Conservation (phyloP, 2,113 vertebrate species). For the Mobula hypostoma region DNA sequence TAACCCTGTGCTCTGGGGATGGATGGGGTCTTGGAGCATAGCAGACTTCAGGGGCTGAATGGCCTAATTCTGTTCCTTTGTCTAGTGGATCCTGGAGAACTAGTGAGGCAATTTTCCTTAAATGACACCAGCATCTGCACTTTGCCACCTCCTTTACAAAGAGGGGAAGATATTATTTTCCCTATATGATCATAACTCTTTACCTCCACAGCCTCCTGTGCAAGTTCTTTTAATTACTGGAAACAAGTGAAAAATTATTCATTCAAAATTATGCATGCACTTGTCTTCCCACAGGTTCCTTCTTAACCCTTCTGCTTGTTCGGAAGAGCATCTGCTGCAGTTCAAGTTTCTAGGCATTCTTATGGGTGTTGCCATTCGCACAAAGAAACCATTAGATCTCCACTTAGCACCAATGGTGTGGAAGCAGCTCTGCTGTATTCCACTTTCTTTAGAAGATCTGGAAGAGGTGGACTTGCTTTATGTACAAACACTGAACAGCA, state of each 20-base stretch:
- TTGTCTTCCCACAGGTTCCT: conserved; percentile 60
- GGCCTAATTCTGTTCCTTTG: too few relatives aligned
- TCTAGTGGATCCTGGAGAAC: neutral
- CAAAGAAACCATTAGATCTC: conserved; percentile 76
- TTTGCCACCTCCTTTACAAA: neutral
- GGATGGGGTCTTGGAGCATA: too few relatives aligned
- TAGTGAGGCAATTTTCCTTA: neutral
- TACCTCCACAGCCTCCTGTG: too few relatives aligned
- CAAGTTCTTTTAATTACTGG: neutral
- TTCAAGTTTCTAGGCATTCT: conserved; percentile 78
- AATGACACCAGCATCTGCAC: neutral
- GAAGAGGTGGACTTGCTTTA: conserved; percentile 78
- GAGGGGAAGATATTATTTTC: neutral
- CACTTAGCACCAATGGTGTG: conserved; percentile 75
- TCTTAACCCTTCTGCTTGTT: conserved; percentile 70
- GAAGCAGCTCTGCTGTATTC: conserved; percentile 79
- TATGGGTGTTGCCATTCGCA: conserved; percentile 80
- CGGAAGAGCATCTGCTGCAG: conserved; percentile 73
- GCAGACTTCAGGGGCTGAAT: too few relatives aligned
- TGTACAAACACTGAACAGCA: conserved; percentile 78
- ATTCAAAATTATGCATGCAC: neutral
- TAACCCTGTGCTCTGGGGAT: neutral
- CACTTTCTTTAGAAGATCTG: conserved; percentile 70
- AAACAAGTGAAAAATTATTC: neutral
- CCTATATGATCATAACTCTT: neutral